phyloP scores from a whole-genome alignment of 2,888 invertebrate genomes.

The Lasioglossum figueresi region DNA sequence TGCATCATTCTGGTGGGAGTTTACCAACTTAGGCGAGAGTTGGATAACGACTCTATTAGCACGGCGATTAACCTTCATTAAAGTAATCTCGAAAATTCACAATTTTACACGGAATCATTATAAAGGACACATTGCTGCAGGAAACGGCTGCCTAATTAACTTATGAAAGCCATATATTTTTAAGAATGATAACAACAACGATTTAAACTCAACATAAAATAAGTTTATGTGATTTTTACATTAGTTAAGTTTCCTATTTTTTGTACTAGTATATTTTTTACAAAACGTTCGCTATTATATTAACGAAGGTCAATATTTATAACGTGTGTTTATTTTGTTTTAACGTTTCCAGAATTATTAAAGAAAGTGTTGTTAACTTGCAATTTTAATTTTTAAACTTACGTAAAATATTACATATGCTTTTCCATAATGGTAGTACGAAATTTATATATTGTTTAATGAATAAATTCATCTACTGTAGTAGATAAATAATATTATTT shows the following conservation, averaged over 20 bases:
- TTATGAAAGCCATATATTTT: not conserved
- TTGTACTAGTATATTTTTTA: no score
- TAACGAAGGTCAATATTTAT: not conserved
- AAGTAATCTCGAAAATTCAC: slow-evolving; percentile 13
- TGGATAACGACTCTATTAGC: slow-evolving; percentile 21
- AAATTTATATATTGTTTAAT: not conserved
- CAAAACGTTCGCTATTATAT: no score
- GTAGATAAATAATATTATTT: not conserved
- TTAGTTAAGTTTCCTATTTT: no score
- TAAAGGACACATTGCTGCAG: not conserved
- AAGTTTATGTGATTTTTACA: not conserved
- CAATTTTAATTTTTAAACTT: not conserved
- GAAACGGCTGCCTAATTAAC: not conserved
- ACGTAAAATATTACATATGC: not conserved
- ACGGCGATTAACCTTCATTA: slow-evolving; percentile 34
- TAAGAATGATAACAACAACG: not conserved
- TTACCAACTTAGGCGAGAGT: slow-evolving; percentile 27
- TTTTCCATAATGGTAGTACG: not conserved
- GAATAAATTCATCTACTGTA: not conserved
- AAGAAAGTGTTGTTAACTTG: not conserved
- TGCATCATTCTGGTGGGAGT: slow-evolving; percentile 19
- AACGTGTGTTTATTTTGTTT: not conserved
- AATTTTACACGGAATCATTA: not conserved
- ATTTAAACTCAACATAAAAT: not conserved
- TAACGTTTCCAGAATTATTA: not conserved